These are phyloP conservation scores for Chymomyza costata DNA, from an alignment of 1,140 invertebrate species.

Conservation along the genomic window DNA sequence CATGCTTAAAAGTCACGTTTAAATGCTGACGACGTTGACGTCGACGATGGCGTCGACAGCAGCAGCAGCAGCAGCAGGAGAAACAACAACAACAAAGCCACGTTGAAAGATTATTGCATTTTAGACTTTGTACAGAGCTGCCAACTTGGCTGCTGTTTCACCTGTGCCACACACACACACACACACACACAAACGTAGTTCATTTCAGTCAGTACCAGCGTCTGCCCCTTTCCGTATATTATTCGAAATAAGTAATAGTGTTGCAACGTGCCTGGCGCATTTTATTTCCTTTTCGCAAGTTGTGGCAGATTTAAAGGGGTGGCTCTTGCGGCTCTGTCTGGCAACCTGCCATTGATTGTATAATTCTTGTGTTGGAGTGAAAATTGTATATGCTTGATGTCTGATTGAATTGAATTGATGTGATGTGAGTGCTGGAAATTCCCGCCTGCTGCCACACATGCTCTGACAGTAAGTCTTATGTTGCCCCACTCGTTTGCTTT, in stretches of 20 bases:
- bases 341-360: slow-evolving; percentile 56
- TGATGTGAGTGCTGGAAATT: slow-evolving; percentile 39
- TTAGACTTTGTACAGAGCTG: slow-evolving; percentile 24
- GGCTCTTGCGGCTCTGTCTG: background rate
- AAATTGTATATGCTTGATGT: slow-evolving; percentile 71
- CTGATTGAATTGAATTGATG: slow-evolving; percentile 72
- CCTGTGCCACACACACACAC: slow-evolving; percentile 32
- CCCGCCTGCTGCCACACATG: too few relatives aligned
- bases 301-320: background rate
- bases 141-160: slow-evolving; percentile 4
- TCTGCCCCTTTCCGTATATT: slow-evolving; percentile 52
- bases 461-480: too few relatives aligned
- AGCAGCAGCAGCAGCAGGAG: too few relatives aligned
- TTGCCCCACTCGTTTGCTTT: slow-evolving; percentile 54
- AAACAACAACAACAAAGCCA: background rate
- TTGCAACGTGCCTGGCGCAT: slow-evolving; percentile 72
- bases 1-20: slow-evolving; percentile 73
- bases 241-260: slow-evolving; percentile 70
- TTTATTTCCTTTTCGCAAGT: slow-evolving; percentile 56
- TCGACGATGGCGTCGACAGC: slow-evolving; percentile 34
- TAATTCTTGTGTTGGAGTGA: slow-evolving; percentile 66
- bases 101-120: slow-evolving; percentile 72
- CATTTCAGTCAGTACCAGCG: slow-evolving; percentile 57
- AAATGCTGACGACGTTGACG: slow-evolving; percentile 55
- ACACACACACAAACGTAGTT: slow-evolving; percentile 69